Evolutionary conservation across 2,888 invertebrate genomes (phyloP), one percentile per base, ranked within the genome.

Genomic region (Busseola fusca): DNA sequence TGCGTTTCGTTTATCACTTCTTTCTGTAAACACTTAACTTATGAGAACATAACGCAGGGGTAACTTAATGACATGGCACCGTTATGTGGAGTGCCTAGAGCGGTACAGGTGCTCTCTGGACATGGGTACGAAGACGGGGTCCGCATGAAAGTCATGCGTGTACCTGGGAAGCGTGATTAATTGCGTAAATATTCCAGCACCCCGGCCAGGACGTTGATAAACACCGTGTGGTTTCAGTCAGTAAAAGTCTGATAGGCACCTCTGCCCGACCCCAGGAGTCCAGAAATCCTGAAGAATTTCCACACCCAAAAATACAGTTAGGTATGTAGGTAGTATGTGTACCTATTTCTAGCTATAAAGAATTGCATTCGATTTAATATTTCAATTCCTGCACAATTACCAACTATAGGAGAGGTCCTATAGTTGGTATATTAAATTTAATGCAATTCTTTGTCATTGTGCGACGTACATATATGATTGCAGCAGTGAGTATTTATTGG

Each of bases 361-460:
- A 34, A 4, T 3, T 34, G 5, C 3, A 34, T 4, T 34, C 3
- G 3, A 34, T 34, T 34, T 5, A 34, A 34, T 34, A 34, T 34
- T 34, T n/a, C 34, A 34, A 34, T 34, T 34, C 34, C 34, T 34
- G 34, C 5, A 34, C 34, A 34, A 34, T 34, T 4, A 34, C 34
- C 3, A 34, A 34, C 34, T 34, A 34, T 34, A 34, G 34, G 34
- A 34, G 5, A 25, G 42, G 5, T 56, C 6, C n/a, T 48, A 25
- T 40, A 37, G n/a, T 27, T 62, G n/a, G 45, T 72, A 73, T 72
- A 72, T 48, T 30, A 3, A 65, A 69, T 50, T 45, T 27, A 52
- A 71, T 71, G 58, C 71, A 71, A 70, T 59, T 34, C 58, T 58
- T 71, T 48, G 48, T 12, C 73, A 72, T 72, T 56, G 62, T 73